Evolutionary conservation across 2,113 vertebrate species (phyloP), one percentile per base, ranked within the genome.

Genomic region (Neogale vison): DNA sequence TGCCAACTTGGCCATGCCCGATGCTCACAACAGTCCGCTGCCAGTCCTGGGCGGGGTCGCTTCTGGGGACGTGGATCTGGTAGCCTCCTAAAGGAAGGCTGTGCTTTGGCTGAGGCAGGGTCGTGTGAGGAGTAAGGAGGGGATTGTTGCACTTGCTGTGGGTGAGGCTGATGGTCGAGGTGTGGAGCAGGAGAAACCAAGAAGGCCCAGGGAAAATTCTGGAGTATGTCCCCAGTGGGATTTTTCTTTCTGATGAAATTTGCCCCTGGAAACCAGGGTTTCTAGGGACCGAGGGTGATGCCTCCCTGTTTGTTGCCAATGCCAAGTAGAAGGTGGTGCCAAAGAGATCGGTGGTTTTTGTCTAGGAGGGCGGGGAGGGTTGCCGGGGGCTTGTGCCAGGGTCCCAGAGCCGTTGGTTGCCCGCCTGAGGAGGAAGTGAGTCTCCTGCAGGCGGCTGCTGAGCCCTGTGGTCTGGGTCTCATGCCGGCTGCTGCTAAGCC

Each of bases 401-500:
- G 92, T 42, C 85, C 10, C 42, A 4, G 61, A 71, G 84, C 88
- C 65, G 34, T 47, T 11, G 71, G 47, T 39, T 18, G 12, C 87
- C 36, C 61, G 86, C 88, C 59, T 29, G 13, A 52, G 42, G 86
- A 90, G 89, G 85, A 80, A 63, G 61, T 71, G 87, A 2, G 42
- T 91, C 71, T 77, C 86, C 39, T 57, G 76, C 72, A 59, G 88
- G 63, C 1, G 2, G 36, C 95, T 63, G 81, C 57, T 77, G 95
- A 61, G 67, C 74, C 42, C n/a, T 7, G 2, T 3, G 57, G 83
- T 59, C 67, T 8, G 18, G 67, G 34, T 61, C 72, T 80, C 36
- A 4, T 5, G 77, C 92, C 47, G 59, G 59, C 94, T 74, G 95
- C 88, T 96, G 94, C 96, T 97, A 65, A 92, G 57, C 67, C 65